phyloP scores from a whole-genome alignment of 2,888 invertebrate species.

The Muschampia plurimacula region DNA sequence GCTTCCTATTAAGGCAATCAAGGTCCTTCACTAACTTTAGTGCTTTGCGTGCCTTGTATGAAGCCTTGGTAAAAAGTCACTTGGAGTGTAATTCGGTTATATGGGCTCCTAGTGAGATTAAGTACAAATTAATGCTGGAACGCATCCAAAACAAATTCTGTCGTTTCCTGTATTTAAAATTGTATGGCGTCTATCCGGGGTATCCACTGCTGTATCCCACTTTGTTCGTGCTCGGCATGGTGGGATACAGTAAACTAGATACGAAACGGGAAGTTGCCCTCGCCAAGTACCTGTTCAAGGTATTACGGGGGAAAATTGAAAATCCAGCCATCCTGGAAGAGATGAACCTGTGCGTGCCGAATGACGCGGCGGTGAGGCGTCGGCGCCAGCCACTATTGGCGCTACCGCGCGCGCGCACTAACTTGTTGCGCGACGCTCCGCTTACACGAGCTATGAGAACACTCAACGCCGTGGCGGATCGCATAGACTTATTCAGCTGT shows the following conservation, averaged over 20 bases:
- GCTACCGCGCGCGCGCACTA: background rate
- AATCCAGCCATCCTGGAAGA: background rate
- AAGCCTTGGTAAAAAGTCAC: too few species aligned
- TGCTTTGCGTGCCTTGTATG: too few species aligned
- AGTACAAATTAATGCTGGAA: too few species aligned
- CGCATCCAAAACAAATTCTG: too few species aligned
- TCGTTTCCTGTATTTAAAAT: too few species aligned
- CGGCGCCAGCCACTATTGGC: background rate
- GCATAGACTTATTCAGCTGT: background rate
- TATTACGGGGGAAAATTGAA: slow-evolving; percentile 1
- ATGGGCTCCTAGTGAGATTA: too few species aligned
- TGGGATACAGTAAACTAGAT: too few species aligned
- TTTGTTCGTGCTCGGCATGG: too few species aligned
- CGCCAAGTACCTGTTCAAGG: slow-evolving; percentile 10
- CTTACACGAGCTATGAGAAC: background rate
- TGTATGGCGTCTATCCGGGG: too few species aligned
- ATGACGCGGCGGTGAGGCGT: background rate
- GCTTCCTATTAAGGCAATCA: background rate
- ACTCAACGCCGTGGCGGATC: background rate
- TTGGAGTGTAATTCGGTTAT: too few species aligned
- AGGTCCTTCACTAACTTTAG: background rate
- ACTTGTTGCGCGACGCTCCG: background rate
- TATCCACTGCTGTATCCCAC: too few species aligned
- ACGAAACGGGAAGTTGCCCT: background rate
- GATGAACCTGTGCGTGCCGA: background rate